Percentiles rank a stretch among this genome's conserved stretches.
Evolutionary conservation across 2,113 vertebrate species (phyloP).

Genomic region (Notechis scutatus): DNA sequence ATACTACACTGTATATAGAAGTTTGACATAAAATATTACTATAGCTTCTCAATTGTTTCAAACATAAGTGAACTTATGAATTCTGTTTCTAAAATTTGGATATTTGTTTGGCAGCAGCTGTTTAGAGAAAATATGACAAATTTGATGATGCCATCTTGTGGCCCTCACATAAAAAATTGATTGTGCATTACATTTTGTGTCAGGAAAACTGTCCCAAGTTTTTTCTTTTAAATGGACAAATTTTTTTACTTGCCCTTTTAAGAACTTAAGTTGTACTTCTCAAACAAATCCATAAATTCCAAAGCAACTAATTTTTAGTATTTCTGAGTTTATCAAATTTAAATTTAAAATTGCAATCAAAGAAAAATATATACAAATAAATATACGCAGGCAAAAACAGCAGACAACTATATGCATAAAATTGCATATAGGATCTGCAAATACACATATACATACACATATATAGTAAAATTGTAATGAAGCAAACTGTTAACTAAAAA

Average conservation of each 20-base stretch:
- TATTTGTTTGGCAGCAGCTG: not conserved
- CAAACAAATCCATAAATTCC: not conserved
- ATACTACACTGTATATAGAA: not conserved
- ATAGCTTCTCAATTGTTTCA: not conserved
- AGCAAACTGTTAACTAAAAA: not conserved
- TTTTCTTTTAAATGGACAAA: not conserved
- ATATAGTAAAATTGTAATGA: not conserved
- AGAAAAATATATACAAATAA: not conserved
- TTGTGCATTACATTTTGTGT: not conserved
- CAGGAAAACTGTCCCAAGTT: not conserved
- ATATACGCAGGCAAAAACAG: not conserved
- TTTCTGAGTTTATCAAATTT: not conserved
- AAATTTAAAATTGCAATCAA: not conserved
- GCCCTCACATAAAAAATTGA: not conserved
- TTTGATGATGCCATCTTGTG: constrained; percentile 30
- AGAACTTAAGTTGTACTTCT: not conserved
- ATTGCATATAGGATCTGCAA: not conserved
- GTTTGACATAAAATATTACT: not conserved
- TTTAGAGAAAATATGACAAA: not conserved
- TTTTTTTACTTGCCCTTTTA: not conserved
- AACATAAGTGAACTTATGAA: not conserved
- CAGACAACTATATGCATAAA: not conserved
- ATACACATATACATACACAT: no score
- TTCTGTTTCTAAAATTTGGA: not conserved
- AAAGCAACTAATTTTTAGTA: not conserved